phyloP scores from a whole-genome alignment of 2,113 vertebrate genomes.

The rat (Rattus norvegicus) region GRCr8 NC_086025.1:70525001-70525500 shows the following conservation, averaged over 20 bases:
- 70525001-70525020: background rate
- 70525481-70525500: background rate
- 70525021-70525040: background rate
- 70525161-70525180: background rate
- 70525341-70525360: background rate
- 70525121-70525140: background rate
- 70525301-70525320: background rate
- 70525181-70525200: background rate
- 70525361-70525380: background rate
- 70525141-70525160: background rate
- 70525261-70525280: background rate
- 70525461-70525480: background rate
- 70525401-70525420: background rate
- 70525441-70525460: background rate
- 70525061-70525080: no score
- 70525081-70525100: no score
- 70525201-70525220: background rate
- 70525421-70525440: background rate
- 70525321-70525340: background rate
- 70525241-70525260: background rate
- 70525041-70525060: background rate
- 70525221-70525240: background rate
- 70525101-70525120: no score
- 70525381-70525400: background rate
- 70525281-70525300: background rate